Conservation (phyloP, 2,113 vertebrate genomes). For the Taxidea taxus region DNA sequence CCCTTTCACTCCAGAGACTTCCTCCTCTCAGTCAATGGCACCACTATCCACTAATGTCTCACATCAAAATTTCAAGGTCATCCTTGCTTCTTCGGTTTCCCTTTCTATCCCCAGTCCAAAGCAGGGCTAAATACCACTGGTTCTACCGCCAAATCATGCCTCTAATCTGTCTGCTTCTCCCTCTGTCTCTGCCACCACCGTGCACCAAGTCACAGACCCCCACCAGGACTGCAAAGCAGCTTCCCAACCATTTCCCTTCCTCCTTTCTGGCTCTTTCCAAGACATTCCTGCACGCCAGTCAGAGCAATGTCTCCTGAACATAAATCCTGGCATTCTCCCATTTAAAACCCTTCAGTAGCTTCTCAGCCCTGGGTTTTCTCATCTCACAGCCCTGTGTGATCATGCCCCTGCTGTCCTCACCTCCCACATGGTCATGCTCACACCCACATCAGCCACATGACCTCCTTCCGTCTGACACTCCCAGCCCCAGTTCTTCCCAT, state of each 20-base stretch:
- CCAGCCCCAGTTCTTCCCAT: not conserved
- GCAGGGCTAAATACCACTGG: not conserved
- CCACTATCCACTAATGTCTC: not conserved
- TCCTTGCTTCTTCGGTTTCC: not conserved
- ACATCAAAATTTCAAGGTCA: not conserved
- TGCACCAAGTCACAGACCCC: not conserved
- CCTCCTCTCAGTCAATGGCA: not conserved
- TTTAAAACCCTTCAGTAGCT: not conserved
- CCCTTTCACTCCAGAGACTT: not conserved
- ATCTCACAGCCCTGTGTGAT: not conserved
- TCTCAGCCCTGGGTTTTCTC: not conserved
- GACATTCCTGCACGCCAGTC: not conserved
- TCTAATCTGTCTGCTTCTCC: not conserved
- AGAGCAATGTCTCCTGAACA: not conserved
- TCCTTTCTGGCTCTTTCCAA: not conserved
- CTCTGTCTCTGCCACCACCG: not conserved
- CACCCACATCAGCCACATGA: not conserved
- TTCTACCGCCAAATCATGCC: not conserved
- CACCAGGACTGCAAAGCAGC: not conserved
- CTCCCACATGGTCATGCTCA: fast-evolving
- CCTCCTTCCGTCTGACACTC: not conserved
- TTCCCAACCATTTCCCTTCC: not conserved
- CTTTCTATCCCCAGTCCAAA: not conserved
- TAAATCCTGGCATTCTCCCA: not conserved
- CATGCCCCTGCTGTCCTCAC: not conserved